phyloP scores from a whole-genome alignment of 2,797 vertebrate species.

The Esox masquinongy region DNA sequence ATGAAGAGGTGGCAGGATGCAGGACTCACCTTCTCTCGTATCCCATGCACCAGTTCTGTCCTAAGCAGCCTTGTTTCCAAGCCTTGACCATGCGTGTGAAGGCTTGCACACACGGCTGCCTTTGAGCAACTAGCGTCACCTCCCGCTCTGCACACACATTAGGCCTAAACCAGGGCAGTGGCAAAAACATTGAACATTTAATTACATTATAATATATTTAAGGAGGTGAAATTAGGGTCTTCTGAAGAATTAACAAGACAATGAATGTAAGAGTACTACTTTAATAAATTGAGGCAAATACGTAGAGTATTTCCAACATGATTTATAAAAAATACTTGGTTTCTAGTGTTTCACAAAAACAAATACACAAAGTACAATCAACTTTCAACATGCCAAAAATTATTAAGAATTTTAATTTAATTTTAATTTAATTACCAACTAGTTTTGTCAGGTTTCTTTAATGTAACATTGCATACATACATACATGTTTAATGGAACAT shows the following conservation, averaged over 20 bases:
- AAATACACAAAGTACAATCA: too few species aligned
- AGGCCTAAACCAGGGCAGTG: constrained; percentile 74
- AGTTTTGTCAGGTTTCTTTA: too few species aligned
- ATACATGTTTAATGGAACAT: too few species aligned
- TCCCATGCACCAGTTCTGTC: constrained; percentile 82
- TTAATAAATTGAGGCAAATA: too few species aligned
- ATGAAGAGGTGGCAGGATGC: constrained; percentile 4
- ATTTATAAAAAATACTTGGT: too few species aligned
- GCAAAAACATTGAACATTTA: constrained; percentile 31
- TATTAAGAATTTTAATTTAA: too few species aligned
- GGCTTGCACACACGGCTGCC: constrained; percentile 85
- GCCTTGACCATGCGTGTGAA: constrained; percentile 79
- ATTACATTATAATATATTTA: neutral
- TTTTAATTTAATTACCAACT: too few species aligned
- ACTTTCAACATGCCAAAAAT: too few species aligned
- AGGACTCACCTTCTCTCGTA: constrained; percentile 85
- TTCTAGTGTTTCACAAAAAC: too few species aligned
- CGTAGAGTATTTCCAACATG: too few species aligned
- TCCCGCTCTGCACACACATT: constrained; percentile 85
- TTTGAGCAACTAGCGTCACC: constrained; percentile 80
- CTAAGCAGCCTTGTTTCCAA: constrained; percentile 86
- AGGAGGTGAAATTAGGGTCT: neutral
- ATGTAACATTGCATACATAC: too few species aligned
- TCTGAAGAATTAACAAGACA: neutral
- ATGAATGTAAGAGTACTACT: constrained; percentile 26